A percentile compares a stretch with the other conserved stretches of the same genome.
phyloP scores from a whole-genome alignment of 1,140 invertebrate genomes.

The Hesperophylax magnus region DNA sequence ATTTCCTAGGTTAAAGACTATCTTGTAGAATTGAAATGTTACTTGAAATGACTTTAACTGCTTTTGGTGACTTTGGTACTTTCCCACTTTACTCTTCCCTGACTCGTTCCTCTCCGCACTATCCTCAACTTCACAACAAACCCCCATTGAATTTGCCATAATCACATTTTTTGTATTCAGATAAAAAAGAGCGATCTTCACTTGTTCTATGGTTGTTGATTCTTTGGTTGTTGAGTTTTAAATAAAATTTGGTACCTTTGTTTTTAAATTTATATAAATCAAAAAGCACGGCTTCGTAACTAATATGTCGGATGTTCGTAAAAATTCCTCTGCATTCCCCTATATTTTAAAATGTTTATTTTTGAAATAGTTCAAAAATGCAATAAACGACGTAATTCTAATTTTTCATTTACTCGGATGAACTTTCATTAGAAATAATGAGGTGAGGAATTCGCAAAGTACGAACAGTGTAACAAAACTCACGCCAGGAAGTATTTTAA shows the following conservation, averaged over 20 bases:
- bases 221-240: too few species aligned
- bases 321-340: background rate
- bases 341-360: background rate
- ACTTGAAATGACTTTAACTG: too few species aligned
- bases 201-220: too few species aligned
- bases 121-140: too few species aligned
- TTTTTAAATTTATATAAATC: background rate
- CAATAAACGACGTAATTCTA: background rate
- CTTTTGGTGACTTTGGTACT: too few species aligned
- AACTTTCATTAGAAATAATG: conserved; percentile 16
- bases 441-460: conserved; percentile 13
- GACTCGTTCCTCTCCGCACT: too few species aligned
- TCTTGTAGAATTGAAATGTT: too few species aligned
- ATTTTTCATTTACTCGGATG: background rate
- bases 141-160: too few species aligned
- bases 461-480: background rate
- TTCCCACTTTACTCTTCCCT: too few species aligned
- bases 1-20: too few species aligned
- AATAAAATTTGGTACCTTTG: background rate
- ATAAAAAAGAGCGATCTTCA: too few species aligned
- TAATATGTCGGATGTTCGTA: background rate
- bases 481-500: background rate
- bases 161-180: too few species aligned
- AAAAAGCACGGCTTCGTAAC: background rate
- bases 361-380: background rate